Evolutionary conservation across 2,797 vertebrate genomes (phyloP).

Genomic region (Garrulus glandarius): DNA sequence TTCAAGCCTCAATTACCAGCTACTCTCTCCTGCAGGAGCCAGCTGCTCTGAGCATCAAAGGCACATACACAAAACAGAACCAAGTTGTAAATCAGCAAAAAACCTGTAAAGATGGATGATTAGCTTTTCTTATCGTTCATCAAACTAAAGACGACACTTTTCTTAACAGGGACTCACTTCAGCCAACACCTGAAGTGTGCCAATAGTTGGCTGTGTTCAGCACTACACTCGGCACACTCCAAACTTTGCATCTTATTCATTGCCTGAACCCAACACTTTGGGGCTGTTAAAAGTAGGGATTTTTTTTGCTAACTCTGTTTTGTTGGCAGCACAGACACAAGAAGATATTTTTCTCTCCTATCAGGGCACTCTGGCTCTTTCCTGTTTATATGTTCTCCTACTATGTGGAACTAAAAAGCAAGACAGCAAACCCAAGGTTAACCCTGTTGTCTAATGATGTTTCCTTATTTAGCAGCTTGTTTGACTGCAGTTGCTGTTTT

Average conservation of each 20-base stretch:
- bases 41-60: background rate
- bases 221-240: rapidly evolving
- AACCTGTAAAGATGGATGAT: background rate
- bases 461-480: constrained; percentile 63
- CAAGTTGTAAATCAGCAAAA: background rate
- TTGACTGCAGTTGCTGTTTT: constrained; percentile 45
- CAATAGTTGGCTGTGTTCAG: background rate
- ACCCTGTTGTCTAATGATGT: constrained; percentile 12
- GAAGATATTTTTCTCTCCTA: background rate
- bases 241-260: background rate
- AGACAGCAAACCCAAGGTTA: constrained; percentile 55
- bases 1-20: background rate
- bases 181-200: background rate
- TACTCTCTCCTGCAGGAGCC: background rate
- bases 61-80: background rate
- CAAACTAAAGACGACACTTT: background rate
- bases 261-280: background rate
- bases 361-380: constrained; percentile 43
- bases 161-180: background rate
- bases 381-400: constrained; percentile 45
- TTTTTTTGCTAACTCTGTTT: background rate
- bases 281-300: rapidly evolving
- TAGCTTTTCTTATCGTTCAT: background rate
- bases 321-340: background rate
- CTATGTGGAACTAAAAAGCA: background rate